A percentile compares a stretch with the other conserved stretches of the same genome.
Conservation (phyloP, 2,797 vertebrate species). For the Sparus aurata region DNA sequence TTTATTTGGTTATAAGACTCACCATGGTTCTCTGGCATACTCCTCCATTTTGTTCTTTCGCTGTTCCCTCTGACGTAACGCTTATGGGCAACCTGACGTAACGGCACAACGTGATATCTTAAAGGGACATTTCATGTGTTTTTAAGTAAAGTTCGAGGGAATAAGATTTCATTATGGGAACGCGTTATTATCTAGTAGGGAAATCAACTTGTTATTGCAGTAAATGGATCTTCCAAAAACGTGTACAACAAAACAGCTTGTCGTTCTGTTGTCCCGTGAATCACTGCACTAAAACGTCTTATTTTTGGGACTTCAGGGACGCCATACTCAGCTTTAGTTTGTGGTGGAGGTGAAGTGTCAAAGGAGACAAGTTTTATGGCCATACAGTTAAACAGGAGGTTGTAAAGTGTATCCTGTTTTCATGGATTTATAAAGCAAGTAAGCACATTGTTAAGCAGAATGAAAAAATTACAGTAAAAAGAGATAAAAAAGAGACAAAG, state of each 20-base stretch:
- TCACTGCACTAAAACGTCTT: not conserved
- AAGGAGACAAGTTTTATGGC: not conserved
- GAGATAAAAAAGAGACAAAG: not conserved
- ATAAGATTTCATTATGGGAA: not conserved
- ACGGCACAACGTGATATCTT: not conserved
- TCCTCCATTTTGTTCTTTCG: slow-evolving; percentile 94
- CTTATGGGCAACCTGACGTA: slow-evolving; percentile 46
- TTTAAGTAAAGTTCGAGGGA: not conserved
- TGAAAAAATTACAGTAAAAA: not conserved
- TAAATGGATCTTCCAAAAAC: too few relatives aligned
- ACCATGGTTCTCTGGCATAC: slow-evolving; percentile 96
- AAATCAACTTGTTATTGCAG: not conserved
- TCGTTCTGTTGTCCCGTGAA: not conserved
- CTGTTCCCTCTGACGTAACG: slow-evolving; percentile 71
- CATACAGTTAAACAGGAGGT: not conserved
- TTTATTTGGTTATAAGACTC: slow-evolving; percentile 64
- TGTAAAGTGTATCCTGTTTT: not conserved
- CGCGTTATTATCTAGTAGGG: not conserved
- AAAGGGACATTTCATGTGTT: slow-evolving; percentile 21
- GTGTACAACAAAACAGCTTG: not conserved
- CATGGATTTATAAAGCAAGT: not conserved
- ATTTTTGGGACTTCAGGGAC: not conserved
- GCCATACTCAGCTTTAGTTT: not conserved
- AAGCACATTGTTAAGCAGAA: not conserved
- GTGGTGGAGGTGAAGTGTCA: not conserved